Evolutionary conservation across 1,140 invertebrate genomes (phyloP).

Genomic region (Drosophila equinoxialis): DNA sequence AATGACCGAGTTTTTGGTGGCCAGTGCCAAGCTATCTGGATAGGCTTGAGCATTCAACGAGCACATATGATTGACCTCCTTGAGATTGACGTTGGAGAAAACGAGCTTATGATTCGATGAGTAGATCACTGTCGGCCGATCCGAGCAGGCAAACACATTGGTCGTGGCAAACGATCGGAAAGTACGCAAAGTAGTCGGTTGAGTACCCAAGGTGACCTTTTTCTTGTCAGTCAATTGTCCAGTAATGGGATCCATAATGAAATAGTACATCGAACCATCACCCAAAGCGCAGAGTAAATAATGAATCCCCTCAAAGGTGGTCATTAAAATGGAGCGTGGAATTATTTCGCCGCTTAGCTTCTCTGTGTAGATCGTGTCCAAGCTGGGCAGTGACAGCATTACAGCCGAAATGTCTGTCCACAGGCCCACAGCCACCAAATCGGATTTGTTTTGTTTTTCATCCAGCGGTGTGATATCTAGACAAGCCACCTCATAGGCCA

Average conservation of each 20-base stretch:
- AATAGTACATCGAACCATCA: conserved; percentile 99
- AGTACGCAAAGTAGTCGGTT: conserved; percentile 96
- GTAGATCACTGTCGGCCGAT: conserved; percentile 99
- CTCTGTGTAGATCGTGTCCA: conserved; percentile 92
- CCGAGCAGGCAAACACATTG: conserved; percentile 99
- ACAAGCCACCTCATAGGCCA: conserved; percentile 93
- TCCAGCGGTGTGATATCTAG: conserved; percentile 95
- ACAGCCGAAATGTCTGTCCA: conserved; percentile 99
- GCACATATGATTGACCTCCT: conserved; percentile 99
- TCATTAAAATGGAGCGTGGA: conserved; percentile 96
- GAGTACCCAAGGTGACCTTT: conserved; percentile 97
- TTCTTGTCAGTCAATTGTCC: conserved; percentile 92
- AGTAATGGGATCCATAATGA: conserved; percentile 89
- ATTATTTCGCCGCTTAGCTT: conserved; percentile 97
- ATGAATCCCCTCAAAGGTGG: conserved; percentile 95
- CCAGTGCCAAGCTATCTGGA: conserved; percentile 96
- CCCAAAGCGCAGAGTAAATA: conserved; percentile 97
- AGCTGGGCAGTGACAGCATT: conserved; percentile 90
- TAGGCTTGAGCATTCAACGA: conserved; percentile 97
- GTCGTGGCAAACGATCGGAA: conserved; percentile 96
- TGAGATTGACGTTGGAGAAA: conserved; percentile 99
- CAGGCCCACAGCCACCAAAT: conserved; percentile 95
- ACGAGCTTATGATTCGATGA: conserved; percentile 99
- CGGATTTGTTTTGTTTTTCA: conserved; percentile 85
- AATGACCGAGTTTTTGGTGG: conserved; percentile 96